Evolutionary conservation across 2,888 invertebrate species (phyloP), one percentile per base, ranked within the genome.

Genomic region (Drosophila helvetica): DNA sequence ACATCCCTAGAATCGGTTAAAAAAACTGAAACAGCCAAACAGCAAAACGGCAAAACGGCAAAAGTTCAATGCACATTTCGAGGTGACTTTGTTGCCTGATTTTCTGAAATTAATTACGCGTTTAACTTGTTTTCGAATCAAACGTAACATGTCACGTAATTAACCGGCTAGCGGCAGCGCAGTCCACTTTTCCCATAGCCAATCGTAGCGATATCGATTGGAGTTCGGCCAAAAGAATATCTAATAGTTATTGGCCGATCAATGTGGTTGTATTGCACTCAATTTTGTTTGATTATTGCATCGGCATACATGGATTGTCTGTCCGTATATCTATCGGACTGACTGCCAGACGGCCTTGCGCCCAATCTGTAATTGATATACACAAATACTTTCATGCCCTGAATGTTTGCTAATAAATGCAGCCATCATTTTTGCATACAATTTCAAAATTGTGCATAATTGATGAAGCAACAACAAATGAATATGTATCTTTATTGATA

Each of bases 41-140:
- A 33, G 59, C 19, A 38, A 54, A 72, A 30, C 68, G 61, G 75
- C 71, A 67, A 79, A 77, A 45, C 17, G 19, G 33, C 67, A 78
- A 85, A 60, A 87, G 83, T 87, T 83, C 83, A 83, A 85, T 82
- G 88, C 58, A 87, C 88, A 83, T 82, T 79, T 83, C 86, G 82
- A 81, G 88, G 88, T 87, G 79, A 85, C 66, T 81, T 81, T 70
- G 80, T 77, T 79, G 48, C 42, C 15, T 55, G 54, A 57, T 48
- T 60, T 63, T 63, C 66, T 74, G 75, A 73, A 80, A 71, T 71
- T 62, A 75, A 71, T 66, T 68, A 74, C 63, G 47, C 47, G 56
- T 45, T 42, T 45, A 48, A 57, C 33, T 48, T 48, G 38, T 38
- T 38, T 38, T n/a, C 68, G 55, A 48, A 66, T 66, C 66, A 48